Conservation (phyloP, 2,113 vertebrate genomes). For the Litocranius walleri region DNA sequence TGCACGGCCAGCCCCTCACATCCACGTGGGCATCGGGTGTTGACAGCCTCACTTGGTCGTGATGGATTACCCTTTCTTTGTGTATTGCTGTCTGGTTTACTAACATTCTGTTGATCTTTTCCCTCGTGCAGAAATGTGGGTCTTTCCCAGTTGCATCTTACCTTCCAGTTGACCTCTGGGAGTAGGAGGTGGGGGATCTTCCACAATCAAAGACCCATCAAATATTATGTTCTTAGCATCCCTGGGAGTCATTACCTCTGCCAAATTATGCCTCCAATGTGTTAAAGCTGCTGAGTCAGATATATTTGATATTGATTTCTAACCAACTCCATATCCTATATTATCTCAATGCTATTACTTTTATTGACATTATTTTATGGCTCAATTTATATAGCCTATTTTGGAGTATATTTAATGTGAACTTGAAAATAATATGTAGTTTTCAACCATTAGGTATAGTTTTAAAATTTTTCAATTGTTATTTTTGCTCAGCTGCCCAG, state of each 20-base stretch:
- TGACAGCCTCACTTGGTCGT: not conserved
- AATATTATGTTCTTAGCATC: not conserved
- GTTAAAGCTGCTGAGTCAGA: not conserved
- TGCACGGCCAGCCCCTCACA: accelerated
- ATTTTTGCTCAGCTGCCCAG: not conserved
- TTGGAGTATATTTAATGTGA: not conserved
- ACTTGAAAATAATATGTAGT: not conserved
- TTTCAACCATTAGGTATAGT: not conserved
- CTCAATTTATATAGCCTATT: not conserved
- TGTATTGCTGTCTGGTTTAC: not conserved
- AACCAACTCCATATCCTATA: not conserved
- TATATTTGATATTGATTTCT: not conserved
- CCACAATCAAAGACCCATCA: not conserved
- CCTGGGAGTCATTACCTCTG: not conserved
- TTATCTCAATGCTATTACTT: not conserved
- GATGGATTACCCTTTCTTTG: not conserved
- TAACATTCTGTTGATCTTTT: not conserved
- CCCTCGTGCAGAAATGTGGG: not conserved
- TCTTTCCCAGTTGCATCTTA: not conserved
- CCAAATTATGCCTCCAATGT: not conserved
- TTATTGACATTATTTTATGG: not conserved
- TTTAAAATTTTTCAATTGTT: not conserved
- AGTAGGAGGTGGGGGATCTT: not conserved
- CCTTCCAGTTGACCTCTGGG: not conserved
- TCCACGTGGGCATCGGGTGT: accelerated